Base-by-base conservation (phyloP, 2,797 vertebrate species). In the Eupleurogrammus muticus region DNA sequence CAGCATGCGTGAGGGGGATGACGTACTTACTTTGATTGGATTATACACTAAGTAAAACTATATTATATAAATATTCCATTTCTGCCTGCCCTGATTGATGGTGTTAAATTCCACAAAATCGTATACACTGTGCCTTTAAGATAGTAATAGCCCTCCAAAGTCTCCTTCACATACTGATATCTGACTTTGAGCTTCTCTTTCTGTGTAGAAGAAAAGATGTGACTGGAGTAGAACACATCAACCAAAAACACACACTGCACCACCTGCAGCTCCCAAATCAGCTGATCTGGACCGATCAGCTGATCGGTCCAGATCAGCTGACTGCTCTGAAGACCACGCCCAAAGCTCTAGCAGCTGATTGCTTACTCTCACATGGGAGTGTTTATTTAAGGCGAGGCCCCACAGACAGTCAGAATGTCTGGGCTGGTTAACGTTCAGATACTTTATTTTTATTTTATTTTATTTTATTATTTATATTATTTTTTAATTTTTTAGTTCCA, bases 321-420 rank as follows among this genome's bases (percentile, higher is more conserved):
- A 83, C 54, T 49, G 66, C 69, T 74, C 50, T 10, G 52, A 50
- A 6, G 44, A 44, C 60, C 77, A 64, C 52, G 12, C 77, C 83
- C 67, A 54, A 54, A 50, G 34, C 24, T 20, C 28, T 17, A 35
- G 36, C 63, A 70, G 79, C 73, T 78, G 80, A 67, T 24, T 35
- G 65, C 53, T 40, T 7, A 2, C 46, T 35, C 8, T 77, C 16
- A 49, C 23, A 16, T 50, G 46, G 23, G 24, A 11, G 36, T 38
- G 74, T 81, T 70, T 85, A 80, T 81, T 73, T 56, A 87, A 83
- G 81, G 77, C n/a, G 70, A 61, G 75, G 75, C 76, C 53, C 53
- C 23, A 8, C 17, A 19, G 44, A 59, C 20, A 46, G 53, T 70
- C 34, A 47, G n/a, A n/a, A 71, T 32, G 19, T 10, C 19, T 23